Evolutionary conservation across 2,888 invertebrate genomes (phyloP).

Genomic region (Keiferia lycopersicella): DNA sequence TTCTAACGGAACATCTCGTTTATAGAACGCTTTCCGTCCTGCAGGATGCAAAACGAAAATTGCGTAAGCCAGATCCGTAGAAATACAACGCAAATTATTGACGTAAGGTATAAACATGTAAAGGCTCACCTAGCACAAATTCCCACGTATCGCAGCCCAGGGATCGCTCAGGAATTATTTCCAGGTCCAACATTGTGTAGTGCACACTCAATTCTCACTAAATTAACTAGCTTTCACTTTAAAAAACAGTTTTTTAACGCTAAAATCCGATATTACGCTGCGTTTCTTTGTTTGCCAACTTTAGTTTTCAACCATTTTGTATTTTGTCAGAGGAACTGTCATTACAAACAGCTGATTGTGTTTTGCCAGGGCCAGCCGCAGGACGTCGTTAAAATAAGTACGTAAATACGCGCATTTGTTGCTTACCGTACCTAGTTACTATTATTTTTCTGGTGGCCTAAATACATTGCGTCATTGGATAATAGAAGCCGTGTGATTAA

Average conservation of each 20-base stretch:
- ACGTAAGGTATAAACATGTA: constrained; percentile 73
- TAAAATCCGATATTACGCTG: constrained; percentile 74
- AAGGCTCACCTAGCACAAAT: constrained; percentile 93
- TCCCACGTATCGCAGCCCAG: constrained; percentile 99
- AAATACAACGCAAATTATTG: constrained; percentile 80
- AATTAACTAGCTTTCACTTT: constrained; percentile 74
- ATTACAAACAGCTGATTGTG: constrained; percentile 82
- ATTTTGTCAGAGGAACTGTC: constrained; percentile 81
- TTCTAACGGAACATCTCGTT: constrained; percentile 5
- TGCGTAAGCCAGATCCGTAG: constrained; percentile 71
- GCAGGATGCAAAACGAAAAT: constrained; percentile 50
- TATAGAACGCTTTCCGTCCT: constrained; percentile 17
- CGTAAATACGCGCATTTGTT: too few relatives aligned
- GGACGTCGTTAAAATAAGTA: not conserved
- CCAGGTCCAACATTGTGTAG: constrained; percentile 94
- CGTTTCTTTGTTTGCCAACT: constrained; percentile 82
- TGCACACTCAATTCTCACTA: constrained; percentile 91
- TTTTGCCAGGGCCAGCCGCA: constrained; percentile 65
- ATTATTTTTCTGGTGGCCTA: too few relatives aligned
- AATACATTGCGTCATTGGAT: too few relatives aligned
- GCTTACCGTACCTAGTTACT: too few relatives aligned
- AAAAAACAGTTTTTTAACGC: constrained; percentile 63
- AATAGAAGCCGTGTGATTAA: too few relatives aligned
- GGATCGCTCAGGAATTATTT: constrained; percentile 97
- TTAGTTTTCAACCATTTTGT: constrained; percentile 82